These are phyloP conservation scores for human DNA, from an alignment of 2,113 vertebrate genomes.

Conservation along the genomic window GRCh38 chr1:69442501-69443000, in stretches of 20 bases:
- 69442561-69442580: background rate
- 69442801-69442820: background rate
- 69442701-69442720: background rate
- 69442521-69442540: background rate
- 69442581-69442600: background rate
- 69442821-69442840: background rate
- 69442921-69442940: background rate
- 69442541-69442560: background rate
- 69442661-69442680: background rate
- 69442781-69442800: background rate
- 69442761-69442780: background rate
- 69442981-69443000: background rate
- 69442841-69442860: background rate
- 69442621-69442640: conserved; percentile 20
- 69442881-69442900: background rate
- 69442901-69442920: conserved; percentile 9
- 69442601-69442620: background rate
- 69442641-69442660: background rate
- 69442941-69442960: conserved; percentile 22
- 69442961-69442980: background rate
- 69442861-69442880: background rate
- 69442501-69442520: background rate
- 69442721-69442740: background rate
- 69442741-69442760: background rate
- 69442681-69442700: background rate